These are phyloP conservation scores for Scolanthus callimorphus DNA, from an alignment of 92 coral and sea anemone genomes.

Conservation along the genomic window DNA sequence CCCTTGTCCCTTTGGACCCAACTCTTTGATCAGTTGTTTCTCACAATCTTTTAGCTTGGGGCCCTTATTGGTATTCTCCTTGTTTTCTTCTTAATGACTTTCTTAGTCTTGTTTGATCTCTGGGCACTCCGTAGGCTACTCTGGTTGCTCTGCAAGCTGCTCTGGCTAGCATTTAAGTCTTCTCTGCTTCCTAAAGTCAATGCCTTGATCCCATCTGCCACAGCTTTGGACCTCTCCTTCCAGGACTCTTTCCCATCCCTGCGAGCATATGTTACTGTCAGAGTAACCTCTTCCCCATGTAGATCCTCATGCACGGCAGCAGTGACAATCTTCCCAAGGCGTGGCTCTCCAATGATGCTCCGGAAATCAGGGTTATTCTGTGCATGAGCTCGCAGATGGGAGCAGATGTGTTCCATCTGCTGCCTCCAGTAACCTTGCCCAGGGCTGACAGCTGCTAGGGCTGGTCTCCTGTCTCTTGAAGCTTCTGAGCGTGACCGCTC, in stretches of 20 bases:
- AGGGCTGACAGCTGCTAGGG: conserved; percentile 89
- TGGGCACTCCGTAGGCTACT: conserved; percentile 35
- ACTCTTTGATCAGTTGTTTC: conserved; percentile 70
- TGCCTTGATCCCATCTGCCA: conserved; percentile 62
- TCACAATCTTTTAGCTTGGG: conserved; percentile 57
- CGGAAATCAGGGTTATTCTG: conserved; percentile 97
- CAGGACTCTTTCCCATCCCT: conserved; percentile 73
- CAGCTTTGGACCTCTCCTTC: conserved; percentile 68
- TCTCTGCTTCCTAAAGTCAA: conserved; percentile 56
- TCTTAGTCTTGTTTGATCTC: conserved; percentile 50
- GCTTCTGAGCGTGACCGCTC: conserved; percentile 81
- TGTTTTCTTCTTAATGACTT: conserved; percentile 31
- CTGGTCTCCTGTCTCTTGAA: conserved; percentile 81
- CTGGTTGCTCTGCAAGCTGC: conserved; percentile 40
- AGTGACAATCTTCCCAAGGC: conserved; percentile 89
- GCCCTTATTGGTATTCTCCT: conserved; percentile 34
- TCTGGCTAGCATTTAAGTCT: conserved; percentile 37
- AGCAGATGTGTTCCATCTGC: conserved; percentile 98
- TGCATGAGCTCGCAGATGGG: conserved; percentile 92
- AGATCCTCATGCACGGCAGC: conserved; percentile 95
- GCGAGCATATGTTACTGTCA: conserved; percentile 87
- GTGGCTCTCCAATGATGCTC: conserved; percentile 88
- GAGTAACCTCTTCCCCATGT: conserved; percentile 85
- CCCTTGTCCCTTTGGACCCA: conserved; percentile 88
- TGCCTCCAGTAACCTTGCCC: conserved; percentile 98